These are phyloP conservation scores for Channa striata DNA, from an alignment of 2,797 vertebrate species.

Conservation along the genomic window DNA sequence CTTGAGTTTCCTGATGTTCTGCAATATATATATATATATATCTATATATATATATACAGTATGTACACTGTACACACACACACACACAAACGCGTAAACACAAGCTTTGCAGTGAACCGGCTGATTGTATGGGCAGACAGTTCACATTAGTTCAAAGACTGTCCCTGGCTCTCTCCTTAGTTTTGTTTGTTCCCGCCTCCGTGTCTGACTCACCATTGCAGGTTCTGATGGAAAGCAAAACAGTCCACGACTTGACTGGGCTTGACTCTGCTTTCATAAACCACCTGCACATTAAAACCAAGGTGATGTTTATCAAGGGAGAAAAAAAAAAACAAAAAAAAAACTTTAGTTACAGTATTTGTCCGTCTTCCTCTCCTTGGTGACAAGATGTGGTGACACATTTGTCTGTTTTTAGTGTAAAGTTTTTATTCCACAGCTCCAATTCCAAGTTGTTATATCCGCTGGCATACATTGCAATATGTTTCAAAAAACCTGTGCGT, in stretches of 20 bases:
- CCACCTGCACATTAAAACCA: slow-evolving; percentile 36
- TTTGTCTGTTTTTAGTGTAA: slow-evolving; percentile 32
- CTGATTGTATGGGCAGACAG: slow-evolving; percentile 51
- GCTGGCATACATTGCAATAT: slow-evolving; percentile 17
- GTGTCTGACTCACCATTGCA: slow-evolving; percentile 66
- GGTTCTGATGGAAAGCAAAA: slow-evolving; percentile 57
- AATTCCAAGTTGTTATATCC: slow-evolving; percentile 6
- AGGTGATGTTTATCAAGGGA: slow-evolving; percentile 44
- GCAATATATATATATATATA: background rate
- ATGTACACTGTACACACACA: slow-evolving; percentile 16
- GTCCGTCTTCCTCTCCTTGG: slow-evolving; percentile 46
- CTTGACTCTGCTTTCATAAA: slow-evolving; percentile 30
- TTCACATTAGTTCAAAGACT: slow-evolving; percentile 55
- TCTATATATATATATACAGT: background rate
- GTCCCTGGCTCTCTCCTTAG: slow-evolving; percentile 49
- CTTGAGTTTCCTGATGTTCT: slow-evolving; percentile 21
- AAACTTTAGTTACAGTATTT: slow-evolving; percentile 31
- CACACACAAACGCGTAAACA: slow-evolving; percentile 9
- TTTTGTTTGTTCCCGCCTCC: slow-evolving; percentile 65
- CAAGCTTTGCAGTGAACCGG: slow-evolving; percentile 31
- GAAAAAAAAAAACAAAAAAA: slow-evolving; percentile 20
- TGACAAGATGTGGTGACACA: slow-evolving; percentile 38
- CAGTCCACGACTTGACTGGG: slow-evolving; percentile 22
- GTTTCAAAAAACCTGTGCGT: slow-evolving; percentile 1
- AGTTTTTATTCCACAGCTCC: slow-evolving; percentile 38